Percentiles rank a stretch among this genome's conserved stretches.
These are phyloP conservation scores for Orbicella faveolata DNA, from an alignment of 64 coral and sea anemone species.

Conservation along the genomic window DNA sequence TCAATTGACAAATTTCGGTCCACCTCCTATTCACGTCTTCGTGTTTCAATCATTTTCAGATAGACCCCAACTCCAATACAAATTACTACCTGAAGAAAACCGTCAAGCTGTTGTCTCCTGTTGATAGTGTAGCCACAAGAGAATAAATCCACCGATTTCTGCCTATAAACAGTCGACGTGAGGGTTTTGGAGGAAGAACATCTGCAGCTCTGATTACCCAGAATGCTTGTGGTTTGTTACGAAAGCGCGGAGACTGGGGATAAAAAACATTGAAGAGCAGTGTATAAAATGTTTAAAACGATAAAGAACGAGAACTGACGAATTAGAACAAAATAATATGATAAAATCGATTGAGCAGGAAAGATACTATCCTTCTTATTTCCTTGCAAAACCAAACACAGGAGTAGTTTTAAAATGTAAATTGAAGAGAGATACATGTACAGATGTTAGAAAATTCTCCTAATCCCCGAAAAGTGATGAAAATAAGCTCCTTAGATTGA, in stretches of 20 bases:
- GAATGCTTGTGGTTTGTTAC: neutral
- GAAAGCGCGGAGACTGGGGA: neutral
- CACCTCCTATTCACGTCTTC: constrained; percentile 2
- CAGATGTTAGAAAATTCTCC: too few relatives aligned
- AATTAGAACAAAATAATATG: too few relatives aligned
- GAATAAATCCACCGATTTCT: neutral
- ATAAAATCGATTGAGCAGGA: too few relatives aligned
- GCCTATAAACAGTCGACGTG: neutral
- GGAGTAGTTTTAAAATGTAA: too few relatives aligned
- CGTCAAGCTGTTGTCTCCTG: neutral
- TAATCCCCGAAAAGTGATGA: too few relatives aligned
- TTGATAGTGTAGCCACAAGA: constrained; percentile 8
- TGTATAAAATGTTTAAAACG: too few relatives aligned
- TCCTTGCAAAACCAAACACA: too few relatives aligned
- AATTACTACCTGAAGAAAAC: neutral
- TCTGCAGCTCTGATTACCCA: constrained; percentile 30
- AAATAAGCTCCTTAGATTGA: too few relatives aligned
- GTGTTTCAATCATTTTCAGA: neutral
- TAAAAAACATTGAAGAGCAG: too few relatives aligned
- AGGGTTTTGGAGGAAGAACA: constrained; percentile 6
- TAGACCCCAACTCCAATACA: neutral
- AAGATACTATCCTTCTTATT: too few relatives aligned
- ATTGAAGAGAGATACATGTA: too few relatives aligned
- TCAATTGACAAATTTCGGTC: constrained; percentile 37
- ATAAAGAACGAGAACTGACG: too few relatives aligned